A percentile compares a stretch with the other conserved stretches of the same genome.
Evolutionary conservation across 2,888 invertebrate species (phyloP).

Genomic region (Habrosyne pyritoides): DNA sequence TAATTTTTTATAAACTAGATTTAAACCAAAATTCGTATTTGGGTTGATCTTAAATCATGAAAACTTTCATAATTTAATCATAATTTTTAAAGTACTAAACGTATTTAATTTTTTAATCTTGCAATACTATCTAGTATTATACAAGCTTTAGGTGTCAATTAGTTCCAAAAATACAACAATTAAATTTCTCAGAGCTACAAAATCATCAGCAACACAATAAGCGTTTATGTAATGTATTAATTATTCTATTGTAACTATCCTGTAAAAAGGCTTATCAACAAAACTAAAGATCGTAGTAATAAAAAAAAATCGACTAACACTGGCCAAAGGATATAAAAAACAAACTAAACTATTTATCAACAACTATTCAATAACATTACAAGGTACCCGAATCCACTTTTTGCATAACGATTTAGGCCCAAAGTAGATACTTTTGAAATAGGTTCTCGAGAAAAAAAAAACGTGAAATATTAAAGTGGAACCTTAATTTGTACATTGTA

Average conservation of each 20-base stretch:
- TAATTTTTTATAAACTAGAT: too few relatives aligned
- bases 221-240: slow-evolving; percentile 62
- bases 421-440: slow-evolving; percentile 34
- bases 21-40: too few relatives aligned
- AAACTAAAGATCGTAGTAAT: slow-evolving; percentile 52
- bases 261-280: slow-evolving; percentile 58
- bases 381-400: slow-evolving; percentile 41
- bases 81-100: too few relatives aligned
- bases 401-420: slow-evolving; percentile 55
- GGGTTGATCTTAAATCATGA: too few relatives aligned
- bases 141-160: too few relatives aligned
- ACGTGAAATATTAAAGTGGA: slow-evolving; percentile 47
- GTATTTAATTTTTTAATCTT: too few relatives aligned
- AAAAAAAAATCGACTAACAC: slow-evolving; percentile 63
- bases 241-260: slow-evolving; percentile 70
- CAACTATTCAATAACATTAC: slow-evolving; percentile 44
- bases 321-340: slow-evolving; percentile 52
- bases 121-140: too few relatives aligned
- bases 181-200: slow-evolving; percentile 40
- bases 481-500: slow-evolving; percentile 69
- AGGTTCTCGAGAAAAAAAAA: slow-evolving; percentile 16
- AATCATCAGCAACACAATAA: slow-evolving; percentile 71
- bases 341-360: slow-evolving; percentile 42
- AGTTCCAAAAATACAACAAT: slow-evolving; percentile 13
- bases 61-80: too few relatives aligned